A percentile compares a stretch with the other conserved stretches of the same genome.
These are phyloP conservation scores for Apus apus DNA, from an alignment of 2,113 vertebrate species.

Conservation along the genomic window DNA sequence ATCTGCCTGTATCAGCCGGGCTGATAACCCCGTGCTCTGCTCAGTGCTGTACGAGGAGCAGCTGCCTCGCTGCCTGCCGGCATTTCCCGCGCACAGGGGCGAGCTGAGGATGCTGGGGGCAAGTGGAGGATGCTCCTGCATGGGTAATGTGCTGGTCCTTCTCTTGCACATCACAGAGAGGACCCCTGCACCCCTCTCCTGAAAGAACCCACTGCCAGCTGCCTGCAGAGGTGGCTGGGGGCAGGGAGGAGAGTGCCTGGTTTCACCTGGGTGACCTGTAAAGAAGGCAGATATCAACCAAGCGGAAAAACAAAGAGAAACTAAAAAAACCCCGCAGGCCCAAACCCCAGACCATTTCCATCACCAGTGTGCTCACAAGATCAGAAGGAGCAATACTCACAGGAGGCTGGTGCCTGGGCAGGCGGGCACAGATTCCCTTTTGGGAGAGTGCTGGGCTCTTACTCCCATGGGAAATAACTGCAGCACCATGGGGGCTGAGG, in stretches of 20 bases:
- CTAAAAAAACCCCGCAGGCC: background rate
- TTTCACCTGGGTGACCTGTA: background rate
- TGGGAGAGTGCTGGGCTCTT: background rate
- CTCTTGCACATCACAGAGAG: accelerated
- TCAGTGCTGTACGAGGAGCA: constrained; percentile 73
- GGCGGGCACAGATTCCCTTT: background rate
- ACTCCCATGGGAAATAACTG: background rate
- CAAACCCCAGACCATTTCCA: background rate
- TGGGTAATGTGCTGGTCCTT: accelerated
- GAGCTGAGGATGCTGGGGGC: constrained; percentile 41
- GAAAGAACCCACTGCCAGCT: accelerated
- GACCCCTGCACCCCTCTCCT: background rate
- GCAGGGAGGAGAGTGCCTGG: background rate
- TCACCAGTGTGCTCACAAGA: background rate
- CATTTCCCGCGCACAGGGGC: constrained; percentile 69
- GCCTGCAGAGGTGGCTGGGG: accelerated
- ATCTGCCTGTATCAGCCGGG: constrained; percentile 81
- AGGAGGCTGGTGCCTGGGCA: background rate
- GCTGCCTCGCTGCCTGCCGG: constrained; percentile 75
- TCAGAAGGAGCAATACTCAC: background rate
- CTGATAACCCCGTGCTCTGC: constrained; percentile 86
- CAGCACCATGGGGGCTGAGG: background rate
- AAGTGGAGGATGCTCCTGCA: background rate
- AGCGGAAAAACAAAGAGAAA: constrained; percentile 27
- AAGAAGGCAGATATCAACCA: background rate